Evolutionary conservation across 2,797 vertebrate species (phyloP).

Genomic region (Pteronotus mesoamericanus): DNA sequence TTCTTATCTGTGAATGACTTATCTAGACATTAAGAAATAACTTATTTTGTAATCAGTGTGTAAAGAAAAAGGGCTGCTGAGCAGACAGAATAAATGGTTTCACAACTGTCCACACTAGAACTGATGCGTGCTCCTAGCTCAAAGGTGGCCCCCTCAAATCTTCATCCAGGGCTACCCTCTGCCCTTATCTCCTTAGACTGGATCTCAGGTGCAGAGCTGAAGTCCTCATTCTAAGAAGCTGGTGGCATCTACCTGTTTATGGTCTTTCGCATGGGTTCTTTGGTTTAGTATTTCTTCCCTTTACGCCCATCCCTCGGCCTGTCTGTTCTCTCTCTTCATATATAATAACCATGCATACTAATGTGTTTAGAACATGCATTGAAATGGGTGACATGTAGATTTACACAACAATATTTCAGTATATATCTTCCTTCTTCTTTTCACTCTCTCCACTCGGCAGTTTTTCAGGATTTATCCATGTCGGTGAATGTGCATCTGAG

Average conservation of each 20-base stretch:
- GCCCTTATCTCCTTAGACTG: background rate
- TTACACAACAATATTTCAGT: background rate
- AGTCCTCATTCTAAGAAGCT: too few relatives aligned
- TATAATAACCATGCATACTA: background rate
- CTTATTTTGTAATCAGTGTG: slow-evolving; percentile 49
- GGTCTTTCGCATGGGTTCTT: background rate
- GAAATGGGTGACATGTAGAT: background rate
- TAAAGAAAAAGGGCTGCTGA: background rate
- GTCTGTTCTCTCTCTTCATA: background rate
- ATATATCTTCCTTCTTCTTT: background rate
- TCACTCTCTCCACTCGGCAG: background rate
- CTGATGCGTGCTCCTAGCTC: background rate
- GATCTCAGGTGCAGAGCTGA: background rate
- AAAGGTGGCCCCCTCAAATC: background rate
- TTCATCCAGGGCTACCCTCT: background rate
- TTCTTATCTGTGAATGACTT: slow-evolving; percentile 47
- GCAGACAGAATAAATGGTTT: background rate
- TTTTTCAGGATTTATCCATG: background rate
- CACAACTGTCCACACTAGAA: background rate
- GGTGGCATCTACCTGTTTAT: background rate
- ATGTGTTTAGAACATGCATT: background rate
- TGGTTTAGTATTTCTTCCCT: background rate
- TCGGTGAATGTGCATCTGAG: background rate
- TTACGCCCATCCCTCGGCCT: background rate
- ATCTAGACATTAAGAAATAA: slow-evolving; percentile 56